These are phyloP conservation scores for Heteronetta atricapilla DNA, from an alignment of 2,113 vertebrate species.

Conservation along the genomic window DNA sequence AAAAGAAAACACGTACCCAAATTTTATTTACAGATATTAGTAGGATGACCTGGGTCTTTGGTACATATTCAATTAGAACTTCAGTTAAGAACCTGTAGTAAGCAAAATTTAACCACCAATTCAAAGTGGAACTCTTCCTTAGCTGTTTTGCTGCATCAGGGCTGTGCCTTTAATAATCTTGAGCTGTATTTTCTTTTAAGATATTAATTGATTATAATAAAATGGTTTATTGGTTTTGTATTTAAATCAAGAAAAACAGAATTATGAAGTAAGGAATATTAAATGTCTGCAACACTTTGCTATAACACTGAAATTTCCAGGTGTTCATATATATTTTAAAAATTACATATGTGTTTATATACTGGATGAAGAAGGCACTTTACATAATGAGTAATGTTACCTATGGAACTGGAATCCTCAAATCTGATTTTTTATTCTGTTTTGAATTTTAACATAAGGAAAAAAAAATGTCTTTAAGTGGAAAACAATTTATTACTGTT, in stretches of 20 bases:
- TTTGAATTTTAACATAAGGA: not conserved
- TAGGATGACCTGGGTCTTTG: accelerated
- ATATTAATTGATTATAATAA: not conserved
- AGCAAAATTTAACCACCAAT: not conserved
- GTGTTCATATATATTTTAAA: not conserved
- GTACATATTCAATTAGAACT: not conserved
- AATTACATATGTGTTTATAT: not conserved
- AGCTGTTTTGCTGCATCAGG: not conserved
- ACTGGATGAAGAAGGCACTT: not conserved
- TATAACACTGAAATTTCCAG: not conserved
- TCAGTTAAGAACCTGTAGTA: not conserved
- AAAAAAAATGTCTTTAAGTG: not conserved
- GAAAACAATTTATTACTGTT: not conserved
- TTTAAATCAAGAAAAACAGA: not conserved
- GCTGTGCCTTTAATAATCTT: not conserved
- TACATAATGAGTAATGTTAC: not conserved
- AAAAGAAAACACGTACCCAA: not conserved
- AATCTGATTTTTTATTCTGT: not conserved
- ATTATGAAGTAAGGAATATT: not conserved
- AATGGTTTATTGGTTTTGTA: not conserved
- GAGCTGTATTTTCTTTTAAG: not conserved
- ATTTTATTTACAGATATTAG: not conserved
- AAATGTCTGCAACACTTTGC: not conserved
- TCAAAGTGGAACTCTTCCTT: not conserved
- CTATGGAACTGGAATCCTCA: not conserved